Conservation (phyloP, 2,888 invertebrate species). For the Trissolcus brochymenae region DNA sequence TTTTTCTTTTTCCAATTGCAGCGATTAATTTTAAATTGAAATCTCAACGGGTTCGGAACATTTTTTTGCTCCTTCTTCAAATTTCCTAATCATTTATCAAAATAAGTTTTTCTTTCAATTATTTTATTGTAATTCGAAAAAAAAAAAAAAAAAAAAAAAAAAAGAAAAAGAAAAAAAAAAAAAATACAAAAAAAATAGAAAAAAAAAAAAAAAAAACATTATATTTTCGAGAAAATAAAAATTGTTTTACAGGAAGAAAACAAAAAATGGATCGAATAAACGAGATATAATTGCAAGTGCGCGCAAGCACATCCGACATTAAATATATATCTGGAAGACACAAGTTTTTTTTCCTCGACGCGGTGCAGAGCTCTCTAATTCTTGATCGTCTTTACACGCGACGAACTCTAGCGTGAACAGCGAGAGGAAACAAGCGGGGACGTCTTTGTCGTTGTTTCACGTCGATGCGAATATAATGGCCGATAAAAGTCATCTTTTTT, state of each 20-base stretch:
- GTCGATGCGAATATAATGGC: constrained; percentile 36
- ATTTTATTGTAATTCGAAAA: too few relatives aligned
- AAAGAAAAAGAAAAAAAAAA: too few relatives aligned
- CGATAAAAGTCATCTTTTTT: constrained; percentile 54
- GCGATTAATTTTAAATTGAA: too few relatives aligned
- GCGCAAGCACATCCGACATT: constrained; percentile 25
- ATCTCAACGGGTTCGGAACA: too few relatives aligned
- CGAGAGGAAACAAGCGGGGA: constrained; percentile 31
- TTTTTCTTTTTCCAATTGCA: too few relatives aligned
- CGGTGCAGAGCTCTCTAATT: constrained; percentile 39
- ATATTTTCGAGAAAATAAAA: too few relatives aligned
- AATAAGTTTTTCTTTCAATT: too few relatives aligned
- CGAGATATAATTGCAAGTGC: constrained; percentile 15
- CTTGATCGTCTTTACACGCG: constrained; percentile 47
- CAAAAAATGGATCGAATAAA: constrained; percentile 1
- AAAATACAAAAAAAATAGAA: too few relatives aligned
- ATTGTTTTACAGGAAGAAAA: neutral
- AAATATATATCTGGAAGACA: constrained; percentile 20
- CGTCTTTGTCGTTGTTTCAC: constrained; percentile 31
- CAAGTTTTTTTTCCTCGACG: constrained; percentile 11
- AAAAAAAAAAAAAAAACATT: too few relatives aligned
- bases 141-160: too few relatives aligned
- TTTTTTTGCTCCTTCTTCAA: too few relatives aligned
- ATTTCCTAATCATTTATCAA: too few relatives aligned
- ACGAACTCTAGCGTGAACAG: constrained; percentile 40